Conservation (phyloP, 2,113 vertebrate species). For the Micronisus gabar region DNA sequence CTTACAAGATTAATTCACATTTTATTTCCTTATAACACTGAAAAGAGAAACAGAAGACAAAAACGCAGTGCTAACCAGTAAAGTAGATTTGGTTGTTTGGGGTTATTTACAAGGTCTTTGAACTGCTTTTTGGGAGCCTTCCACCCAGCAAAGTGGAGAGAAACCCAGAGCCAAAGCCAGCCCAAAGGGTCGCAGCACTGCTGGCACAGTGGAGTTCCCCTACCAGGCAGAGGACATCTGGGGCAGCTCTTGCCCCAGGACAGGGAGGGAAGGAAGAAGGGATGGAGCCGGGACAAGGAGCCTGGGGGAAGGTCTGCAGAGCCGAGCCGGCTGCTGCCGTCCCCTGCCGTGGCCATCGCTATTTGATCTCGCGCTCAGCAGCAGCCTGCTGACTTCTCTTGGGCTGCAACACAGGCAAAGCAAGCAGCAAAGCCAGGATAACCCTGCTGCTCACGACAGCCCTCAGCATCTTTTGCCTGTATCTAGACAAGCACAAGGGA, state of each 20-base stretch:
- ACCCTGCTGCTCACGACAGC: constrained; percentile 16
- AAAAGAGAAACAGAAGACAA: not conserved
- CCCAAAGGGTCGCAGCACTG: accelerated
- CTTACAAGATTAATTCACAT: not conserved
- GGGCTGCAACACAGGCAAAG: not conserved
- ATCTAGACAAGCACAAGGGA: not conserved
- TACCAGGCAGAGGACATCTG: not conserved
- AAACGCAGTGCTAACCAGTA: not conserved
- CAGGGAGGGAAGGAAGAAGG: not conserved
- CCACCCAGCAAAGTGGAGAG: not conserved
- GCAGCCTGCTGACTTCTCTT: constrained; percentile 20
- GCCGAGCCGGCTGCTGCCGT: not conserved
- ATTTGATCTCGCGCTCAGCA: not conserved
- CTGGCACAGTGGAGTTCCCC: not conserved
- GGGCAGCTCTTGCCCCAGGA: not conserved
- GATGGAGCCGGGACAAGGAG: not conserved
- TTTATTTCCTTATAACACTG: not conserved
- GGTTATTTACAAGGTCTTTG: not conserved
- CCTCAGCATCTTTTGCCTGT: not conserved
- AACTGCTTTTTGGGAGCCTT: not conserved
- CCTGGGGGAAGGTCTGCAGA: not conserved
- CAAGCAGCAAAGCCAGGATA: constrained; percentile 6
- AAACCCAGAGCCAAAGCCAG: not conserved
- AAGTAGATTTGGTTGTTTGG: not conserved
- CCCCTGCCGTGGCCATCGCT: not conserved